phyloP scores from a whole-genome alignment of 2,113 vertebrate species.

The Propithecus coquereli region DNA sequence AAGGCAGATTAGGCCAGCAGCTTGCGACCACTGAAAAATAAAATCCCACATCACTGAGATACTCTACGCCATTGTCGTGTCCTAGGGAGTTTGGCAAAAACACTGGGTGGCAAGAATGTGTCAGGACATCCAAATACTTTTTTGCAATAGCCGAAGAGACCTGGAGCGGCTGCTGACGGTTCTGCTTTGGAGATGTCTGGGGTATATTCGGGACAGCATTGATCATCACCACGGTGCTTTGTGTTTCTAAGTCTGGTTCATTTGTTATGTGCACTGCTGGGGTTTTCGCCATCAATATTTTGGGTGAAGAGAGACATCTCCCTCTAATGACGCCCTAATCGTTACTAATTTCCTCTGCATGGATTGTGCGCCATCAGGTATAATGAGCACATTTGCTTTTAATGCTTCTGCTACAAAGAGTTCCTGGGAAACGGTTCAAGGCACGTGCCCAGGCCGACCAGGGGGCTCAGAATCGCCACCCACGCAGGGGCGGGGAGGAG shows the following conservation, averaged over 20 bases:
- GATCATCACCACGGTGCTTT: slow-evolving; percentile 51
- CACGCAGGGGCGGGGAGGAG: background rate
- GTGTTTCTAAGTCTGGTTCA: slow-evolving; percentile 45
- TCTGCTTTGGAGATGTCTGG: slow-evolving; percentile 22
- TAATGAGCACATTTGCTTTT: slow-evolving; percentile 74
- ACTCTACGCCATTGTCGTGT: background rate
- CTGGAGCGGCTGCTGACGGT: slow-evolving; percentile 33
- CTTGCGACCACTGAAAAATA: background rate
- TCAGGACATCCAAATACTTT: background rate
- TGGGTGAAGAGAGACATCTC: slow-evolving; percentile 74
- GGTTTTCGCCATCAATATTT: slow-evolving; percentile 66
- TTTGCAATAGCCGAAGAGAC: background rate
- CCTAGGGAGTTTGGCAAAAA: background rate
- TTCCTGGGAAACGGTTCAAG: slow-evolving; percentile 57
- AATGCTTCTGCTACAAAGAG: slow-evolving; percentile 61
- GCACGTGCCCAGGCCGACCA: background rate
- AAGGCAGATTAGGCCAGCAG: background rate
- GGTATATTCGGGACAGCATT: slow-evolving; percentile 30
- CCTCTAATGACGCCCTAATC: slow-evolving; percentile 74
- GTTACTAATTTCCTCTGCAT: slow-evolving; percentile 74
- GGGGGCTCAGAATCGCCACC: background rate
- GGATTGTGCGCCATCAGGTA: slow-evolving; percentile 67
- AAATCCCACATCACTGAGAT: background rate
- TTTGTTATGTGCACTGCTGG: slow-evolving; percentile 68
- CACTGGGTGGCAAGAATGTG: background rate